Conservation (phyloP, 2,888 invertebrate genomes). For the Ichneumoninae sp. region DNA sequence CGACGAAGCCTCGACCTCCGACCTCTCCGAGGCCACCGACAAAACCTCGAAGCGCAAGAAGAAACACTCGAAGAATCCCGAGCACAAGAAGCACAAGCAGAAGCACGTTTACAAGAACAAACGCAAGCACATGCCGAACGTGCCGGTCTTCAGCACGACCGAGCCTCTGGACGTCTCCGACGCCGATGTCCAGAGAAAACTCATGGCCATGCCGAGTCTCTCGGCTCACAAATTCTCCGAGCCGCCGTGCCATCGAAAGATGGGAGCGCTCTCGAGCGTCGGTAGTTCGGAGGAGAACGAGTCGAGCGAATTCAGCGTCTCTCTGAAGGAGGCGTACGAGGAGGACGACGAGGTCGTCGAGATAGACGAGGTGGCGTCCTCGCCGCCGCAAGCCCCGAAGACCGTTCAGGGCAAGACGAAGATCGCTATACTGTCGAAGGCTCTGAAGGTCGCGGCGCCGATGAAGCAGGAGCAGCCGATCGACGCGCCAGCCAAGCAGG, state of each 20-base stretch:
- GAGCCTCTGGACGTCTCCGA: constrained; percentile 79
- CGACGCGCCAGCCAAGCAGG: background rate
- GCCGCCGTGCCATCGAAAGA: constrained; percentile 51
- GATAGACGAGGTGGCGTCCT: constrained; percentile 12
- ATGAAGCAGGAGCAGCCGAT: background rate
- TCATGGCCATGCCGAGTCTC: constrained; percentile 78
- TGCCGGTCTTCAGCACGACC: constrained; percentile 65
- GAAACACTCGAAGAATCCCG: constrained; percentile 75
- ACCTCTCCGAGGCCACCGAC: constrained; percentile 65
- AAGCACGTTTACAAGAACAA: constrained; percentile 79
- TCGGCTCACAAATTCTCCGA: constrained; percentile 55
- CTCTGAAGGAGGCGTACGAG: constrained; percentile 50
- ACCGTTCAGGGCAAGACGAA: background rate
- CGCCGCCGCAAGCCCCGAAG: constrained; percentile 3
- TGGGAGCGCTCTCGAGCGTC: constrained; percentile 28
- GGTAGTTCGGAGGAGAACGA: background rate
- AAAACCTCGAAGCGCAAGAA: constrained; percentile 76
- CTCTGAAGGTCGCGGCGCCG: background rate
- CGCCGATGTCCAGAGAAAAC: constrained; percentile 77
- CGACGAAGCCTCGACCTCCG: constrained; percentile 76
- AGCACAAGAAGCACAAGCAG: constrained; percentile 78
- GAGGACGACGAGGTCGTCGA: constrained; percentile 38
- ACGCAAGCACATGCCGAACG: constrained; percentile 66
- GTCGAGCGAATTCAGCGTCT: background rate
- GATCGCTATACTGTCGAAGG: background rate